Conservation (phyloP, 2,113 vertebrate species). For the Calonectris borealis region DNA sequence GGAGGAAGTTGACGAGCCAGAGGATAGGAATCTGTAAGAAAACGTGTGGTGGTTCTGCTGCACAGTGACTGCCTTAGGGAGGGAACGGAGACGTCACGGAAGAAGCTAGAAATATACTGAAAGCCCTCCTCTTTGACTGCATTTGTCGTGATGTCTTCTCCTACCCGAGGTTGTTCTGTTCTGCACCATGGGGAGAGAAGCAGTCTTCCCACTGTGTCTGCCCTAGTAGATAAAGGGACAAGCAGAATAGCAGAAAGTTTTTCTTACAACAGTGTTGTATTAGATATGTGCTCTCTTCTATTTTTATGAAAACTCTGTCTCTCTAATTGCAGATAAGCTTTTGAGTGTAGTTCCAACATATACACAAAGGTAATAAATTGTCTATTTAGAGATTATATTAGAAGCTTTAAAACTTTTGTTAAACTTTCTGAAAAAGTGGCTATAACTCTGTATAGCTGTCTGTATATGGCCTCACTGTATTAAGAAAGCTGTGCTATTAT, state of each 20-base stretch:
- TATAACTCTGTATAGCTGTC: not conserved
- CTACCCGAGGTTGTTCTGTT: not conserved
- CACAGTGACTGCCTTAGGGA: not conserved
- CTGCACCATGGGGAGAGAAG: not conserved
- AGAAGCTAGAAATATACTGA: not conserved
- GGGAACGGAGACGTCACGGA: not conserved
- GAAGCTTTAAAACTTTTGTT: not conserved
- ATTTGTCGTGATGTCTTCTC: not conserved
- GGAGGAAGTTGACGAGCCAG: not conserved
- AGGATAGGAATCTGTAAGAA: not conserved
- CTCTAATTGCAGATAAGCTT: not conserved
- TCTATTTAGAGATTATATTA: not conserved
- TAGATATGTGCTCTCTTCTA: not conserved
- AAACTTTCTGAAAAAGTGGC: not conserved
- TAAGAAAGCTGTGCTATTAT: not conserved
- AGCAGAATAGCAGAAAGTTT: not conserved
- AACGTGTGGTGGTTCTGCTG: not conserved
- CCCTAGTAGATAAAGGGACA: not conserved
- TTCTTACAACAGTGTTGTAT: not conserved
- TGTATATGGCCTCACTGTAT: not conserved
- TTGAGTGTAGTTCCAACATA: not conserved
- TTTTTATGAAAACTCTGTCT: not conserved
- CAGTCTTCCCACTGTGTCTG: not conserved
- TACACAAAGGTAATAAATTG: not conserved
- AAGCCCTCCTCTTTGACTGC: not conserved